Conservation (phyloP, 2,113 vertebrate species). For the Hypocryptadius cinnamomeus region DNA sequence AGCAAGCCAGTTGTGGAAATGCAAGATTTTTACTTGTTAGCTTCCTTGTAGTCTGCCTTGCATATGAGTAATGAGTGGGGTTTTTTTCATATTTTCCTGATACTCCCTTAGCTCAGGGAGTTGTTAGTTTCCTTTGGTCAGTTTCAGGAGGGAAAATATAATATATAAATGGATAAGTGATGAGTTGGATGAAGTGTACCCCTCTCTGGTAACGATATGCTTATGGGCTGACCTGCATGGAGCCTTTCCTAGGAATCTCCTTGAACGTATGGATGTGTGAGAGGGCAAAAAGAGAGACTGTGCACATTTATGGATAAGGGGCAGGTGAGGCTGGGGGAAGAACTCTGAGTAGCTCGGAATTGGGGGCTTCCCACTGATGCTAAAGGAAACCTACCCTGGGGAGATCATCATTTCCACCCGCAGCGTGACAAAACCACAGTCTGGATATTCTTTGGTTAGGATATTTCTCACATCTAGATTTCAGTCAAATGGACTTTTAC, state of each 20-base stretch:
- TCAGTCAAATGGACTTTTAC: not conserved
- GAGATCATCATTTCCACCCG: not conserved
- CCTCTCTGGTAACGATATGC: not conserved
- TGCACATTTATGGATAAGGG: not conserved
- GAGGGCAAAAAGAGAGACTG: not conserved
- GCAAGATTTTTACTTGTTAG: not conserved
- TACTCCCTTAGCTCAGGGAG: not conserved
- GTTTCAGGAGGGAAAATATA: not conserved
- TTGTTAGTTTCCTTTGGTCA: not conserved
- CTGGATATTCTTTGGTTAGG: not conserved
- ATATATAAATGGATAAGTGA: not conserved
- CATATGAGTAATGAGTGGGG: not conserved
- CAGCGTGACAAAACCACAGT: fast-evolving
- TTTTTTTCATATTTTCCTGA: not conserved
- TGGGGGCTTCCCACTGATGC: not conserved
- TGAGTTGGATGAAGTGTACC: not conserved
- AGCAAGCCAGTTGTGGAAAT: not conserved
- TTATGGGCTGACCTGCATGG: not conserved
- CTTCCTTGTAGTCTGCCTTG: constrained; percentile 1
- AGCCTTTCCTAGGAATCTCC: not conserved
- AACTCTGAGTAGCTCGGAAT: fast-evolving
- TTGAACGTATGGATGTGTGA: not conserved
- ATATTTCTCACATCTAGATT: not conserved
- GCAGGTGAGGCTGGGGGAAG: not conserved
- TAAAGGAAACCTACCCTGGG: not conserved